A percentile compares a stretch with the other conserved stretches of the same genome.
Evolutionary conservation across 2,113 vertebrate genomes (phyloP).

Genomic region (Syrmaticus mikado): DNA sequence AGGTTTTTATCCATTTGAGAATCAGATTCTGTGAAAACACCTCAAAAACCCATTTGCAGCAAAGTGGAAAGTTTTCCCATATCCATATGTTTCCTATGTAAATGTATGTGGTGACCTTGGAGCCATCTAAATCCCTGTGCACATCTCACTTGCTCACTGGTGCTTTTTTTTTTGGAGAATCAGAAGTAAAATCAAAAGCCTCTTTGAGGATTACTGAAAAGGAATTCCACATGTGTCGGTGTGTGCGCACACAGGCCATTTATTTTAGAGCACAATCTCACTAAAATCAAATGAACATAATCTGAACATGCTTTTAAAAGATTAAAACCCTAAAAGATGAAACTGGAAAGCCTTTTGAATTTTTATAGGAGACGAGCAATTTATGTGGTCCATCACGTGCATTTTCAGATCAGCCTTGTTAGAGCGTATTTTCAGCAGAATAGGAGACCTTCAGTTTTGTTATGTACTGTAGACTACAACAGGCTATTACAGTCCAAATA

Average conservation of each 20-base stretch:
- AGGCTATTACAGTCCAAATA: slow-evolving; percentile 1
- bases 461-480: slow-evolving; percentile 12
- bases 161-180: slow-evolving; percentile 69
- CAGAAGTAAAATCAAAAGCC: slow-evolving; percentile 82
- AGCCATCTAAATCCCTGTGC: slow-evolving; percentile 81
- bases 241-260: slow-evolving; percentile 75
- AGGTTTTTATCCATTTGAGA: slow-evolving; percentile 49
- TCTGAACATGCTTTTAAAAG: slow-evolving; percentile 86
- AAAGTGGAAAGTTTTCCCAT: slow-evolving; percentile 50
- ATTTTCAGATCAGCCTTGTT: slow-evolving; percentile 59
- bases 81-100: slow-evolving; percentile 82
- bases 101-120: slow-evolving; percentile 73
- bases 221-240: slow-evolving; percentile 84
- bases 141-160: slow-evolving; percentile 78
- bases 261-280: slow-evolving; percentile 73
- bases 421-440: not conserved
- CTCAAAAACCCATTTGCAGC: slow-evolving; percentile 46
- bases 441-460: slow-evolving; percentile 48
- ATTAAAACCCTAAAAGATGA: slow-evolving; percentile 80
- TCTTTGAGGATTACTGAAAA: slow-evolving; percentile 87
- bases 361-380: slow-evolving; percentile 77
- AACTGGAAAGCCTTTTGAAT: slow-evolving; percentile 78
- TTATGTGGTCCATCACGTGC: slow-evolving; percentile 72
- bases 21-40: slow-evolving; percentile 53
- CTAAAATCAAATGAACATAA: slow-evolving; percentile 79